Evolutionary conservation across 1,140 invertebrate genomes (phyloP).

Genomic region (Drosophila takahashii): DNA sequence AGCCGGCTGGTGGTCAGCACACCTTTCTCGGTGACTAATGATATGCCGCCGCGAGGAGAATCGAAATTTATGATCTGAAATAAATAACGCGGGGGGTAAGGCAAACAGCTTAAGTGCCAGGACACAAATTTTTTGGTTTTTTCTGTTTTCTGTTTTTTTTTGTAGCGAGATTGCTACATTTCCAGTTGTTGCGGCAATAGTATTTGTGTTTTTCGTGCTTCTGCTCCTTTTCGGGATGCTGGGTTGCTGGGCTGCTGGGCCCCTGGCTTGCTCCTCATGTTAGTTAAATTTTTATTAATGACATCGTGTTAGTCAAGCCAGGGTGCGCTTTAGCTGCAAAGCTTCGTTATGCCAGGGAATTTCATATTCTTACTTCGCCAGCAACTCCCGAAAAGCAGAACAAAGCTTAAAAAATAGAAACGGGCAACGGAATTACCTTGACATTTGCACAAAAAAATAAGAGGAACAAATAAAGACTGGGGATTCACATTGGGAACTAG

Average conservation of each 20-base stretch:
- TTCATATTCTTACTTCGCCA: slow-evolving; percentile 39
- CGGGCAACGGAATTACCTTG: slow-evolving; percentile 21
- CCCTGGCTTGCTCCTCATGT: slow-evolving; percentile 31
- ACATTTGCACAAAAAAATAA: slow-evolving; percentile 22
- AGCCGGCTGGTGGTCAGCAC: slow-evolving; percentile 91
- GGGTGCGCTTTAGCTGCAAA: slow-evolving; percentile 19
- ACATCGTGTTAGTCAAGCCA: slow-evolving; percentile 57
- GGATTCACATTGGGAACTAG: background rate
- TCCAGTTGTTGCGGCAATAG: slow-evolving; percentile 1
- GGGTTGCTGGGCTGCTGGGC: background rate
- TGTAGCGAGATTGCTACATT: background rate
- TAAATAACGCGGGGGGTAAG: slow-evolving; percentile 43
- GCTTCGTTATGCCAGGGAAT: slow-evolving; percentile 23
- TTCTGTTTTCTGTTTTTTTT: background rate
- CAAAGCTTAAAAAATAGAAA: slow-evolving; percentile 4
- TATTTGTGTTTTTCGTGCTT: background rate
- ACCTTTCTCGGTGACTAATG: slow-evolving; percentile 92
- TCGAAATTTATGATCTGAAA: slow-evolving; percentile 91
- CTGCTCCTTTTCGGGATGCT: slow-evolving; percentile 6
- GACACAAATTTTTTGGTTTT: slow-evolving; percentile 34
- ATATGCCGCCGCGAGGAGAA: slow-evolving; percentile 91
- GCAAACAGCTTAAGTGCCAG: slow-evolving; percentile 60
- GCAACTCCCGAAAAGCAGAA: slow-evolving; percentile 8
- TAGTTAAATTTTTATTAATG: slow-evolving; percentile 77
- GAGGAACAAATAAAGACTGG: background rate